Conservation (phyloP, 2,113 vertebrate genomes). For the Trichomycterus rosablanca region DNA sequence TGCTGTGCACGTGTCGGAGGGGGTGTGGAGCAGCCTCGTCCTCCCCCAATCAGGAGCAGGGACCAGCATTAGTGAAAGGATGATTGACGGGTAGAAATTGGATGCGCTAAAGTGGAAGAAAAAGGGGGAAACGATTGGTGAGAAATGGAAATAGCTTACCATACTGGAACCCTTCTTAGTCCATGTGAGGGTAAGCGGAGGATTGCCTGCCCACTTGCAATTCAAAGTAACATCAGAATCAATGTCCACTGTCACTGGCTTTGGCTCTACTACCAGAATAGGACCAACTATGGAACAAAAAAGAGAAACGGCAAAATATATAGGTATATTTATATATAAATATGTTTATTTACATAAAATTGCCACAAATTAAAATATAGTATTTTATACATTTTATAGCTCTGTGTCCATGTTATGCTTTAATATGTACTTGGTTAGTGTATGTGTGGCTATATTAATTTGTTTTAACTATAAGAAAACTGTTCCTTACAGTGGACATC, state of each 20-base stretch:
- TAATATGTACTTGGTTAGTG: too few species aligned
- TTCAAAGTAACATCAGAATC: slow-evolving; percentile 88
- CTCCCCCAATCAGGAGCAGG: too few species aligned
- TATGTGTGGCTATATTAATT: not conserved
- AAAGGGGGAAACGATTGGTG: too few species aligned
- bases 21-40: too few species aligned
- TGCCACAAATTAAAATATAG: too few species aligned
- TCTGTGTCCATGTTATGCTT: too few species aligned
- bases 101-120: too few species aligned
- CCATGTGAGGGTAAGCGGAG: slow-evolving; percentile 95
- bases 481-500: slow-evolving; percentile 88
- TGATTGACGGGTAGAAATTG: too few species aligned
- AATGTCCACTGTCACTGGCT: slow-evolving; percentile 81
- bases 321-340: not conserved
- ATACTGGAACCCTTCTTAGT: slow-evolving; percentile 95
- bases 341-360: too few species aligned
- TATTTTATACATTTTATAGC: too few species aligned
- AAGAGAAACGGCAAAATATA: not conserved
- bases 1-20: too few species aligned
- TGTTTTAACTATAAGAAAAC: slow-evolving; percentile 16
- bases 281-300: slow-evolving; percentile 75
- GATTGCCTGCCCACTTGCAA: slow-evolving; percentile 92
- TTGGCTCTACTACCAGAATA: slow-evolving; percentile 87
- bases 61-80: too few species aligned
- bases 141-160: slow-evolving; percentile 67